Evolutionary conservation across 2,113 vertebrate genomes (phyloP).

Genomic region (Neoarius graeffei): DNA sequence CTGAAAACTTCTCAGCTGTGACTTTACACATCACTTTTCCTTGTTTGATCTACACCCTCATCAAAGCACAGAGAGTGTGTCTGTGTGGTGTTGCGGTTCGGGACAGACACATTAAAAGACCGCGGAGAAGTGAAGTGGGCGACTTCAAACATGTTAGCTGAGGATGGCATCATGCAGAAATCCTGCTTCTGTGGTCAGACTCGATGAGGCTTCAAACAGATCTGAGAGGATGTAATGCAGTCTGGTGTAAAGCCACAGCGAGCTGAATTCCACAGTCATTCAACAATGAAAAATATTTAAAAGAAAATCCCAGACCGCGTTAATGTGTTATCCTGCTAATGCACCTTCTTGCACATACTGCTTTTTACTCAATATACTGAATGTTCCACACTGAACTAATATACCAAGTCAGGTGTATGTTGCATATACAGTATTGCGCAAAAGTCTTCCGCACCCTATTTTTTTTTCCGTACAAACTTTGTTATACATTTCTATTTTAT

Average conservation of each 20-base stretch:
- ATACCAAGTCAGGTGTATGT: not conserved
- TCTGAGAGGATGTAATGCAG: slow-evolving; percentile 14
- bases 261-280: slow-evolving; percentile 15
- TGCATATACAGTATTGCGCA: not conserved
- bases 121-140: slow-evolving; percentile 18
- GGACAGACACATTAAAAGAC: slow-evolving; percentile 40
- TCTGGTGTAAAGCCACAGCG: slow-evolving; percentile 23
- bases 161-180: slow-evolving; percentile 44
- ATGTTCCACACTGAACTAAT: not conserved
- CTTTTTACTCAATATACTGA: not conserved
- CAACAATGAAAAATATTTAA: slow-evolving; percentile 19
- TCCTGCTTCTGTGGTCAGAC: slow-evolving; percentile 28
- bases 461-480: too few species aligned
- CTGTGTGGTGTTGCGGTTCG: slow-evolving; percentile 47
- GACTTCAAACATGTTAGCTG: slow-evolving; percentile 29
- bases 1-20: slow-evolving; percentile 41
- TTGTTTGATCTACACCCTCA: slow-evolving; percentile 47
- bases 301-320: not conserved
- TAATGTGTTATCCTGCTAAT: not conserved
- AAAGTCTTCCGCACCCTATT: too few species aligned
- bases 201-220: not conserved
- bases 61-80: slow-evolving; percentile 39
- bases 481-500: too few species aligned
- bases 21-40: slow-evolving; percentile 30
- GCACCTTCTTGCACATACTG: not conserved